These are phyloP conservation scores for Poeciliopsis gracilis DNA, from an alignment of 2,797 vertebrate genomes.

Conservation along the genomic window DNA sequence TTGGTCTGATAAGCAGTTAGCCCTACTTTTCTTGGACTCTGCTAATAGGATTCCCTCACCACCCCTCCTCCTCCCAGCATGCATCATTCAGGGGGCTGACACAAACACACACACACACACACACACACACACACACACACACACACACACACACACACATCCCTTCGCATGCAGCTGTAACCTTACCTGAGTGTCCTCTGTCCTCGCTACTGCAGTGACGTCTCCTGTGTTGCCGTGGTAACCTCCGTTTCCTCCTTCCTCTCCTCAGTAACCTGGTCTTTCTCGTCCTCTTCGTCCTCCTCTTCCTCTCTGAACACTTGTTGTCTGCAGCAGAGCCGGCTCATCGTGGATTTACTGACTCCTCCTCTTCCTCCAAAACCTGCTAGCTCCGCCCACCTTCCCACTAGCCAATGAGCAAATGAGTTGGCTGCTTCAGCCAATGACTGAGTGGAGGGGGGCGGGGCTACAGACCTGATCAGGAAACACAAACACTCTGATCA, in stretches of 20 bases:
- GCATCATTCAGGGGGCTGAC: conserved; percentile 45
- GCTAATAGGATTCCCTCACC: conserved; percentile 79
- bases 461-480: background rate
- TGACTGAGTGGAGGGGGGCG: conserved; percentile 22
- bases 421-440: conserved; percentile 22
- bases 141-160: conserved; percentile 13
- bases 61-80: conserved; percentile 37
- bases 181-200: conserved; percentile 65
- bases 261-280: conserved; percentile 8
- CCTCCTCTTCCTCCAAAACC: conserved; percentile 46
- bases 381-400: conserved; percentile 33
- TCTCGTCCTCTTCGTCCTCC: conserved; percentile 1
- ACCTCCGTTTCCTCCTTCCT: conserved; percentile 33
- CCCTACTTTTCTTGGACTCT: conserved; percentile 73
- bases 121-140: conserved; percentile 1
- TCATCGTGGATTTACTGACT: conserved; percentile 72
- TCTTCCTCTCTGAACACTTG: conserved; percentile 58
- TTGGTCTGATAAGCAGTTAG: conserved; percentile 63
- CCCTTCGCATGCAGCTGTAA: conserved; percentile 30
- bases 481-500: background rate
- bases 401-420: conserved; percentile 46
- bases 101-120: conserved; percentile 2
- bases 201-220: conserved; percentile 38
- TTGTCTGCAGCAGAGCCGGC: conserved; percentile 59
- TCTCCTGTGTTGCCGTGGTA: conserved; percentile 61